Evolutionary conservation across 2,797 vertebrate species (phyloP).

Genomic region (Rhinophrynus dorsalis): DNA sequence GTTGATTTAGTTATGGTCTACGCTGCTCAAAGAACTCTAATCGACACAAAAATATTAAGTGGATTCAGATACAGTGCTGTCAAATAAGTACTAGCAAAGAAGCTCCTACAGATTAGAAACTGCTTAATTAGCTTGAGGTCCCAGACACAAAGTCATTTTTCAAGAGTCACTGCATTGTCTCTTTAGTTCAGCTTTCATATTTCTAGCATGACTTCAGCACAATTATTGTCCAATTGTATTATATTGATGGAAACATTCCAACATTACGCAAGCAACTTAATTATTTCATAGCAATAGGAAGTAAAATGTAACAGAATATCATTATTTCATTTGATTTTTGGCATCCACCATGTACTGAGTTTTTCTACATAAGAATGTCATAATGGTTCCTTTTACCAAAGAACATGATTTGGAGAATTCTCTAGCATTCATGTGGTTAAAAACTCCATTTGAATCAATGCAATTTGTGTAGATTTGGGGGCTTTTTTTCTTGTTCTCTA

Average conservation of each 20-base stretch:
- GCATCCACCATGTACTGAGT: no score
- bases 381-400: no score
- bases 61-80: not conserved
- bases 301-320: not conserved
- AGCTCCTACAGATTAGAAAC: not conserved
- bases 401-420: no score
- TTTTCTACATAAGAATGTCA: no score
- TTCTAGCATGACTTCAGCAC: not conserved
- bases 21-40: no score
- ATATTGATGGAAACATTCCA: not conserved
- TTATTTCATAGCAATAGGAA: not conserved
- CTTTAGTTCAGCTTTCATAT: constrained; percentile 2
- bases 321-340: no score
- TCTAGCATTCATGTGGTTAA: no score
- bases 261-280: not conserved
- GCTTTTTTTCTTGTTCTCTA: no score
- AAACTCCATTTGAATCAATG: no score
- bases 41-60: no score
- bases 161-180: not conserved
- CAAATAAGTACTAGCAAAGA: not conserved
- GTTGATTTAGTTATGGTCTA: no score
- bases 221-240: not conserved
- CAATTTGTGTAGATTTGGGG: no score
- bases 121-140: not conserved
- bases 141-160: not conserved